Percentiles rank a stretch among this genome's conserved stretches.
Evolutionary conservation across 1,140 invertebrate species (phyloP).

Genomic region (Cataglyphis hispanica): DNA sequence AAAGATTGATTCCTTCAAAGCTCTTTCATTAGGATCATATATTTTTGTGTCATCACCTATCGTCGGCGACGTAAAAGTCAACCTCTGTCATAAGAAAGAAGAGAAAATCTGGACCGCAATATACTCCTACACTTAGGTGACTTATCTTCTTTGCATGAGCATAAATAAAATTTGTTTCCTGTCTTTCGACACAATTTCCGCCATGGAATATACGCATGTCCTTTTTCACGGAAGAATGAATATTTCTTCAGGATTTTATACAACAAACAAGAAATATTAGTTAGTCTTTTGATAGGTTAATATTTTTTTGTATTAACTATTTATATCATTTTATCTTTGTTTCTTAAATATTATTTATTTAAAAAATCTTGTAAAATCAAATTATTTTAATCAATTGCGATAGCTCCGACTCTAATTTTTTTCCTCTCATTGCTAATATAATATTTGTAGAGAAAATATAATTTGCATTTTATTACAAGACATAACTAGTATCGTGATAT

Average conservation of each 20-base stretch:
- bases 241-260: conserved; percentile 11
- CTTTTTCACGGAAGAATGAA: background rate
- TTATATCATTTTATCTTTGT: background rate
- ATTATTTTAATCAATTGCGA: background rate
- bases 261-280: conserved; percentile 6
- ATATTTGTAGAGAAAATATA: background rate
- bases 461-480: conserved; percentile 7
- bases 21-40: conserved; percentile 28
- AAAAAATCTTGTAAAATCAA: background rate
- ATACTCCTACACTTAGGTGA: conserved; percentile 43
- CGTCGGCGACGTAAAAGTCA: conserved; percentile 14
- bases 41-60: conserved; percentile 34
- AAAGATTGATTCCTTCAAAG: conserved; percentile 39
- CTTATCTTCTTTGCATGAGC: conserved; percentile 26
- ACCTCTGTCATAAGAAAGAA: conserved; percentile 18
- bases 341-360: background rate
- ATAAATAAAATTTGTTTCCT: conserved; percentile 53
- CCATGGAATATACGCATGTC: background rate
- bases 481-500: background rate
- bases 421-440: background rate
- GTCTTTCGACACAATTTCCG: conserved; percentile 40
- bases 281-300: background rate
- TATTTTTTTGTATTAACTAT: background rate
- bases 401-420: background rate
- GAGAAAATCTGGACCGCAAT: conserved; percentile 54